Conservation (phyloP, 2,113 vertebrate species). For the Rhadina sibilatrix region DNA sequence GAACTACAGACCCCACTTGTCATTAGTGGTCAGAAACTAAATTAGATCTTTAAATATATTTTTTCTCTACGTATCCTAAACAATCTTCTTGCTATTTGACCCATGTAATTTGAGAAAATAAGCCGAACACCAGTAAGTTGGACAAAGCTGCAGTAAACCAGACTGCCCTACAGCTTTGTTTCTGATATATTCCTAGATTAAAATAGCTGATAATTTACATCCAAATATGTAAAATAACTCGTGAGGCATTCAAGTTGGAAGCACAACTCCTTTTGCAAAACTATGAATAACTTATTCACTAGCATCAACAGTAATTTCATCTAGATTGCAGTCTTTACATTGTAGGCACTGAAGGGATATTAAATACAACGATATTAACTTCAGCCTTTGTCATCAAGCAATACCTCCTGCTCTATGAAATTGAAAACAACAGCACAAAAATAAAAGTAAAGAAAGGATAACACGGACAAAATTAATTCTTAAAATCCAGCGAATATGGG, state of each 20-base stretch:
- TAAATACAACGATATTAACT: slow-evolving; percentile 62
- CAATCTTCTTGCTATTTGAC: slow-evolving; percentile 70
- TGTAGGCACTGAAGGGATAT: slow-evolving; percentile 21
- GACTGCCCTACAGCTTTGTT: slow-evolving; percentile 18
- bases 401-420: slow-evolving; percentile 31
- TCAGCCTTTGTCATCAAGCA: slow-evolving; percentile 53
- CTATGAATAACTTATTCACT: slow-evolving; percentile 61
- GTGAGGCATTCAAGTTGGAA: slow-evolving; percentile 10
- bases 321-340: slow-evolving; percentile 45
- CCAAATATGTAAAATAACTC: slow-evolving; percentile 61
- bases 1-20: slow-evolving; percentile 44
- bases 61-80: slow-evolving; percentile 53
- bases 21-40: slow-evolving; percentile 65
- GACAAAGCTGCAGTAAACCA: slow-evolving; percentile 38
- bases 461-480: neutral
- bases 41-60: slow-evolving; percentile 42
- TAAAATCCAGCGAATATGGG: neutral
- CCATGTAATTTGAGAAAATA: slow-evolving; percentile 66
- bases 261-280: slow-evolving; percentile 48
- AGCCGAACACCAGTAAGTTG: neutral
- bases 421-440: slow-evolving; percentile 37
- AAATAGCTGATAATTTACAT: slow-evolving; percentile 63
- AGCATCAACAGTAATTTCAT: slow-evolving; percentile 59
- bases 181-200: slow-evolving; percentile 60
- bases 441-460: slow-evolving; percentile 16